These are phyloP conservation scores for Poecile montanus DNA, from an alignment of 2,797 vertebrate genomes.

Conservation along the genomic window DNA sequence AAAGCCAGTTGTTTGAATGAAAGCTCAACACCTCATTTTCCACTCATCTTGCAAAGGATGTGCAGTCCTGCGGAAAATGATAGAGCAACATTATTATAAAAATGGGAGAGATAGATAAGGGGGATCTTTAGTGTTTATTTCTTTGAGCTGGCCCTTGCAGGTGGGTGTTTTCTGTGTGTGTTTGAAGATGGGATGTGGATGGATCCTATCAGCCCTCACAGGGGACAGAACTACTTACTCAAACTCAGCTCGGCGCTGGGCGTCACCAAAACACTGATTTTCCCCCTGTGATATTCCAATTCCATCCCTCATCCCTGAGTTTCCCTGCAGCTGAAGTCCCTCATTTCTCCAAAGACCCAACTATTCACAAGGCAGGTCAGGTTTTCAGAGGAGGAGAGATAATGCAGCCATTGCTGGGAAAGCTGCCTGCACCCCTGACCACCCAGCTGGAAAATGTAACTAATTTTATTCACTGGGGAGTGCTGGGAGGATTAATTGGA, in stretches of 20 bases:
- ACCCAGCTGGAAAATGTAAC: constrained; percentile 62
- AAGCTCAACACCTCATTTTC: constrained; percentile 22
- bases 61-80: constrained; percentile 5
- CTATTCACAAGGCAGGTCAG: neutral
- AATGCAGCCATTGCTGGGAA: constrained; percentile 30
- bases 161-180: fast-evolving
- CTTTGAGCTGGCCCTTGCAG: neutral
- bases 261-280: neutral
- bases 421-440: constrained; percentile 49
- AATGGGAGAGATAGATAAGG: neutral
- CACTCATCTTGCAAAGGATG: neutral
- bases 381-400: constrained; percentile 14
- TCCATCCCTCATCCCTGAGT: neutral
- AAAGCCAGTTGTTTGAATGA: neutral
- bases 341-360: neutral
- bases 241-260: fast-evolving
- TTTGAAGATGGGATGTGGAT: neutral
- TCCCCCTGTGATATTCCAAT: neutral
- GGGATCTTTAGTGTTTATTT: neutral
- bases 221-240: neutral
- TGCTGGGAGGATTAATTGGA: constrained; percentile 58
- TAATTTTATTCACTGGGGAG: constrained; percentile 61
- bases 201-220: neutral
- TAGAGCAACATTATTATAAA: neutral
- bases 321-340: neutral